These are phyloP conservation scores for Chlorocebus sabaeus DNA, from an alignment of 2,113 vertebrate species.

Conservation along the genomic window DNA sequence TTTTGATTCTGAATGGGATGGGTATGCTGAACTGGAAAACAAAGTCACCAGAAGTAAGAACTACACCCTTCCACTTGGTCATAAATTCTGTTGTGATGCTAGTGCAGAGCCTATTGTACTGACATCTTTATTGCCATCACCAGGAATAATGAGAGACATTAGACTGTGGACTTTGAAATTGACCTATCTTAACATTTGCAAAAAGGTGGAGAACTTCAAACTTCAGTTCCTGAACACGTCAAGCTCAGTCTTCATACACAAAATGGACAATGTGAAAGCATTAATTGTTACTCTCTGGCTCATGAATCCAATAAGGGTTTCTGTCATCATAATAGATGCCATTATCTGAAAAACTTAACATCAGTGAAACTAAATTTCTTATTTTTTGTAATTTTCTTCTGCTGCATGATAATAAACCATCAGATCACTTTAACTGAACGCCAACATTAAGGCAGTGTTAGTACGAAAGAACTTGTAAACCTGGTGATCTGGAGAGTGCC, in stretches of 20 bases:
- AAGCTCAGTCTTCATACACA: neutral
- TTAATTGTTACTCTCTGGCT: neutral
- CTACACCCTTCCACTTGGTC: neutral
- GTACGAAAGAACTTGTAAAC: slow-evolving; percentile 47
- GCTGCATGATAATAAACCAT: neutral
- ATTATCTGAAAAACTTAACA: neutral
- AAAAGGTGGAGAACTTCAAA: neutral
- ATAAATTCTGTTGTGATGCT: neutral
- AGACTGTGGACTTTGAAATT: neutral
- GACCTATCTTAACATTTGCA: neutral
- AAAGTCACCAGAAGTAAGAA: neutral
- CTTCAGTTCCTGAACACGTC: neutral
- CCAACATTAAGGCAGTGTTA: slow-evolving; percentile 24
- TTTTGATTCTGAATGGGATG: neutral
- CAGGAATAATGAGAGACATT: neutral
- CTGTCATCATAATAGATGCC: neutral
- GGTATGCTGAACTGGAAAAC: neutral
- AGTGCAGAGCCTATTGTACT: neutral
- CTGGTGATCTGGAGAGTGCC: slow-evolving; percentile 18
- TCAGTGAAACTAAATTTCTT: neutral
- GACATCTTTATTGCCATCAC: neutral
- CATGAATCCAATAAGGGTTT: neutral
- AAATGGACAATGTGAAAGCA: neutral
- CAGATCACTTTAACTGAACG: slow-evolving; percentile 23
- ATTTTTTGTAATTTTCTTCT: neutral